Percentiles rank a stretch among this genome's conserved stretches.
Evolutionary conservation across 2,113 vertebrate genomes (phyloP).

Genomic region (Boleophthalmus pectinirostris): DNA sequence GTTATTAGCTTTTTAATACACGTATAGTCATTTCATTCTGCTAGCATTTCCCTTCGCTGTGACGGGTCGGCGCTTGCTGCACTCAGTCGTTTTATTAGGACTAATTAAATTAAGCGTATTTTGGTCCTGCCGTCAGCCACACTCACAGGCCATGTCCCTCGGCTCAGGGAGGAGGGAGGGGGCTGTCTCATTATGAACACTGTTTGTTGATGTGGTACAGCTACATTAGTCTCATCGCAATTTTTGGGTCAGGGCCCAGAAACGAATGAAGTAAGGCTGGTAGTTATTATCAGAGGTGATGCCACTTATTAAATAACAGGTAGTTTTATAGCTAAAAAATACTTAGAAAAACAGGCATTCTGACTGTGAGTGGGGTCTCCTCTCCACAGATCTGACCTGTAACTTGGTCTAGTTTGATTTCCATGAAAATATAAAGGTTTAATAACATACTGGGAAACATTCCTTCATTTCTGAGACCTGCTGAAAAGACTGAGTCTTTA

Average conservation of each 20-base stretch:
- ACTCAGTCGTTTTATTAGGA: conserved; percentile 69
- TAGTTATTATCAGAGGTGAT: background rate
- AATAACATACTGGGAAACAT: too few relatives aligned
- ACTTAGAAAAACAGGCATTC: too few relatives aligned
- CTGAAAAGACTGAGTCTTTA: too few relatives aligned
- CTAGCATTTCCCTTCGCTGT: conserved; percentile 42
- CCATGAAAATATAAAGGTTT: too few relatives aligned
- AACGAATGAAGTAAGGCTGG: background rate
- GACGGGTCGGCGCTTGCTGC: conserved; percentile 60
- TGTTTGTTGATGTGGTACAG: background rate
- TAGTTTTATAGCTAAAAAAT: too few relatives aligned
- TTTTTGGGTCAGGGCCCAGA: background rate
- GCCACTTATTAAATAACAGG: too few relatives aligned
- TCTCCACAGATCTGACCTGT: too few relatives aligned
- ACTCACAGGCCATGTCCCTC: conserved; percentile 35
- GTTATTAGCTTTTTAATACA: conserved; percentile 70
- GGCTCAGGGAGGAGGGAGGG: background rate
- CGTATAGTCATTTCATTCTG: conserved; percentile 60
- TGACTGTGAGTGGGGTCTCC: too few relatives aligned
- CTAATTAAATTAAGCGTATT: conserved; percentile 72
- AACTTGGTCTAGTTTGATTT: too few relatives aligned
- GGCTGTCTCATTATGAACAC: background rate
- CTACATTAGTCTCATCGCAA: background rate
- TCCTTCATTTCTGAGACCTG: too few relatives aligned
- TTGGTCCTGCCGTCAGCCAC: conserved; percentile 56